These are phyloP conservation scores for Oncorhynchus mykiss DNA, from an alignment of 2,113 vertebrate species.

Conservation along the genomic window DNA sequence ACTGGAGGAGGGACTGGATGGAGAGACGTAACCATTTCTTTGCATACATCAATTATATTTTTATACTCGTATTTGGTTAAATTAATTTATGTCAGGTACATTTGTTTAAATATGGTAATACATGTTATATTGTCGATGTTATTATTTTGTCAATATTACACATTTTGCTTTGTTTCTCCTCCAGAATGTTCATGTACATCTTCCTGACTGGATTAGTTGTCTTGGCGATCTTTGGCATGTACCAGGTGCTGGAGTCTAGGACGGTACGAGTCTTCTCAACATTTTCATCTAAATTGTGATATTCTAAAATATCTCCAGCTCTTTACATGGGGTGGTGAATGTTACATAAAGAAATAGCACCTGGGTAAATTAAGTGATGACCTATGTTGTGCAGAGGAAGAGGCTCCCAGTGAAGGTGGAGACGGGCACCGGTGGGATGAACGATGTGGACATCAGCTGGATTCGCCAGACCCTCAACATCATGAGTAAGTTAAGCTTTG, in stretches of 20 bases:
- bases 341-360: too few species aligned
- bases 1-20: slow-evolving; percentile 74
- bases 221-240: slow-evolving; percentile 68
- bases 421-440: slow-evolving; percentile 69
- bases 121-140: neutral
- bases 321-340: too few species aligned
- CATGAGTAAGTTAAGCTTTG: slow-evolving; percentile 69
- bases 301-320: neutral
- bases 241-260: slow-evolving; percentile 73
- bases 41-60: neutral
- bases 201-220: slow-evolving; percentile 71
- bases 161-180: slow-evolving; percentile 1
- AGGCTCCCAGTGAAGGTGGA: slow-evolving; percentile 72
- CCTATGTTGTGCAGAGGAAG: slow-evolving; percentile 64
- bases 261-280: slow-evolving; percentile 58
- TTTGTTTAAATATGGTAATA: too few species aligned
- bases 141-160: too few species aligned
- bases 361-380: neutral
- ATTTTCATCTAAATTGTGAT: neutral
- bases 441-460: slow-evolving; percentile 79
- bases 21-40: slow-evolving; percentile 71
- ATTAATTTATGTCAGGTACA: too few species aligned
- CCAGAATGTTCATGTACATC: slow-evolving; percentile 77
- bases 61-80: neutral
- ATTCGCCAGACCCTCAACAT: slow-evolving; percentile 77